Evolutionary conservation across 2,797 vertebrate genomes (phyloP).

Genomic region (Phataginus tricuspis): DNA sequence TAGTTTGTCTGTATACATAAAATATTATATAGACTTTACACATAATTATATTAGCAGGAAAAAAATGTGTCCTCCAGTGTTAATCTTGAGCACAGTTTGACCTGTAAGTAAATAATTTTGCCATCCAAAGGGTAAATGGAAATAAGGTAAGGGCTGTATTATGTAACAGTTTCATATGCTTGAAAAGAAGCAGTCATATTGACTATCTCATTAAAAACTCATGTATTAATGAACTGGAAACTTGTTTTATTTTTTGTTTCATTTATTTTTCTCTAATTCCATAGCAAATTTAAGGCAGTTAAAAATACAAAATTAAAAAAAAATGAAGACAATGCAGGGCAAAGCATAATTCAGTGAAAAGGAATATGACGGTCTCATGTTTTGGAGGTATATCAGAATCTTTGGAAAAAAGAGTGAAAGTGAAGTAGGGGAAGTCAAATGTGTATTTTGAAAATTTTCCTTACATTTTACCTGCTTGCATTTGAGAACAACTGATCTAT

Average conservation of each 20-base stretch:
- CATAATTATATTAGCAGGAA: background rate
- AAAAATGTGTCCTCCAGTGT: background rate
- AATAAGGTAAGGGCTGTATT: background rate
- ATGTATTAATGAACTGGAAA: background rate
- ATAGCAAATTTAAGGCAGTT: background rate
- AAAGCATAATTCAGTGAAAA: background rate
- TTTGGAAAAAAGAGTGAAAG: background rate
- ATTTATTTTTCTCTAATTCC: slow-evolving; percentile 19
- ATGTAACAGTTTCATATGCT: background rate
- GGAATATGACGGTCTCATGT: background rate
- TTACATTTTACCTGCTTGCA: background rate
- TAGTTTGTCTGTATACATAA: slow-evolving; percentile 2
- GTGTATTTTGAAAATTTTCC: background rate
- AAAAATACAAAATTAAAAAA: background rate
- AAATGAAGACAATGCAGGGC: background rate
- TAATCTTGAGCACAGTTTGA: background rate
- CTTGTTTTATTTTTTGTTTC: background rate
- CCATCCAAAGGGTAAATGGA: background rate
- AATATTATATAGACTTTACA: background rate
- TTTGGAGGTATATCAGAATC: background rate
- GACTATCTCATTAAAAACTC: background rate
- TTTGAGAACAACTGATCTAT: background rate
- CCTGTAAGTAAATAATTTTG: background rate
- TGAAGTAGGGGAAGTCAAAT: background rate
- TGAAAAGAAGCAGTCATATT: background rate